Evolutionary conservation across 2,888 invertebrate species (phyloP).

Genomic region (Terebella lapidaria): DNA sequence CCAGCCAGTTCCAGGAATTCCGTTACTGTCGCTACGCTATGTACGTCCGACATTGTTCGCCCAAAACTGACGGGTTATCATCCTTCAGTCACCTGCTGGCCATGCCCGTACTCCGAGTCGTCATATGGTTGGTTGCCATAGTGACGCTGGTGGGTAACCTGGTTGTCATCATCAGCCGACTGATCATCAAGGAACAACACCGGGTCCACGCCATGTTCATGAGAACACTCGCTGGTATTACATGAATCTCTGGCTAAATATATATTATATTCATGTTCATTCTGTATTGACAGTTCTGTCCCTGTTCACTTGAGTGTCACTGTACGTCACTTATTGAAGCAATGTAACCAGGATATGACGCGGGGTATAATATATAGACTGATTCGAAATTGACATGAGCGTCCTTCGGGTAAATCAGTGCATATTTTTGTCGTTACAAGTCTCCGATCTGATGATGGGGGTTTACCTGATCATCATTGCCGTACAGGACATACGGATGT

Average conservation of each 20-base stretch:
- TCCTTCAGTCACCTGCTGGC: constrained; percentile 21
- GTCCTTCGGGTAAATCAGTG: too few relatives aligned
- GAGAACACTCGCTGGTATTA: constrained; percentile 62
- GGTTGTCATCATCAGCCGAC: constrained; percentile 18
- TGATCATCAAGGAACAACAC: constrained; percentile 59
- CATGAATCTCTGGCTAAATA: too few relatives aligned
- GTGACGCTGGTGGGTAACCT: constrained; percentile 20
- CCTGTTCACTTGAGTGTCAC: too few relatives aligned
- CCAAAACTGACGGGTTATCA: constrained; percentile 23
- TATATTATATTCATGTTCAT: too few relatives aligned
- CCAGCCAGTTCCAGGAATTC: background rate
- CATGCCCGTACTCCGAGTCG: constrained; percentile 8
- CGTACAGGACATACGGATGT: constrained; percentile 19
- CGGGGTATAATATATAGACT: too few relatives aligned
- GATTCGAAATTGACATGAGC: too few relatives aligned
- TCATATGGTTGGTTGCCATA: constrained; percentile 23
- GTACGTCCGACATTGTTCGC: constrained; percentile 15
- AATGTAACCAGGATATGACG: too few relatives aligned
- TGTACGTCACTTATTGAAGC: too few relatives aligned
- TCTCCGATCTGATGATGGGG: constrained; percentile 24
- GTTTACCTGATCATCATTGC: constrained; percentile 23
- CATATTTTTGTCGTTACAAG: constrained; percentile 16
- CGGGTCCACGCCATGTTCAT: constrained; percentile 63
- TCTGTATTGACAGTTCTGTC: too few relatives aligned
- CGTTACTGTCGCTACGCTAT: constrained; percentile 19